Evolutionary conservation across 2,113 vertebrate species (phyloP).

Genomic region (Trachemys scripta): DNA sequence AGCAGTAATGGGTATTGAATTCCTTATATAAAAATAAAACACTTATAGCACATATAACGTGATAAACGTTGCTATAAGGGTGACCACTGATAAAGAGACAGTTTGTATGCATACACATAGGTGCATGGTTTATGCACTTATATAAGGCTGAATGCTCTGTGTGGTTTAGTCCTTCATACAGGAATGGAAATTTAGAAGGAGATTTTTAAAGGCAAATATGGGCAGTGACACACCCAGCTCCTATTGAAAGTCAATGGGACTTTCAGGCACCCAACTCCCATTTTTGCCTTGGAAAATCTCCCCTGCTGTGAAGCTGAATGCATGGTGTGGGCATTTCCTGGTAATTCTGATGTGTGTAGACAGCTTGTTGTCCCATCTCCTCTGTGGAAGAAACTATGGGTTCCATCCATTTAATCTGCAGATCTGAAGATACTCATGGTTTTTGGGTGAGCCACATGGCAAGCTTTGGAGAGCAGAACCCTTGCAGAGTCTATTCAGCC

Average conservation of each 20-base stretch:
- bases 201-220: neutral
- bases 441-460: neutral
- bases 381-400: neutral
- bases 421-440: neutral
- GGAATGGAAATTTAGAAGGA: slow-evolving; percentile 1
- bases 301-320: too few relatives aligned
- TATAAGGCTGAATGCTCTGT: neutral
- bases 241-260: neutral
- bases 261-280: neutral
- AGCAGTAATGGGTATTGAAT: neutral
- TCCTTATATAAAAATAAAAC: neutral
- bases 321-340: neutral
- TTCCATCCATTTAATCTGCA: neutral
- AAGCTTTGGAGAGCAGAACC: neutral
- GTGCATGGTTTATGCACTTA: neutral
- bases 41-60: neutral
- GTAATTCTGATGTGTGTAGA: neutral
- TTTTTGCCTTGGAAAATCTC: too few relatives aligned
- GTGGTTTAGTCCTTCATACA: neutral
- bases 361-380: too few relatives aligned
- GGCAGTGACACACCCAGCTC: neutral
- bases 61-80: neutral
- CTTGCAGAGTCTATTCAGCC: neutral
- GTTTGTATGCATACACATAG: neutral
- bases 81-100: neutral